Evolutionary conservation across 2,888 invertebrate species (phyloP).

Genomic region (Strigamia crassipes): DNA sequence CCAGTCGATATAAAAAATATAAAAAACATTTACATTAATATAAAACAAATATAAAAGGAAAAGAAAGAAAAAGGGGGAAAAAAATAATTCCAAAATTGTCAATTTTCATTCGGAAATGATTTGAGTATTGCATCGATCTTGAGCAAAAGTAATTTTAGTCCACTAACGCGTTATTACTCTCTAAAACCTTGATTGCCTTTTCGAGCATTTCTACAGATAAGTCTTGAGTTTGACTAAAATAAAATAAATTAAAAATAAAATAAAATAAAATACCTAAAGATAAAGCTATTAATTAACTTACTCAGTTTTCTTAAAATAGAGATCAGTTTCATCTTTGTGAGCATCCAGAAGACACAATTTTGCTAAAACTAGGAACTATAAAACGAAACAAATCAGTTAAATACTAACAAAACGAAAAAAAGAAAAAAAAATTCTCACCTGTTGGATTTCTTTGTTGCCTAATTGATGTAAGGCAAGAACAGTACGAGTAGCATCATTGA

Average conservation of each 20-base stretch:
- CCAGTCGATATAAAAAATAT: neutral
- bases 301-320: slow-evolving; percentile 46
- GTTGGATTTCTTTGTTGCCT: slow-evolving; percentile 47
- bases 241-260: neutral
- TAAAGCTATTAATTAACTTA: slow-evolving; percentile 2
- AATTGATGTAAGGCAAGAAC: slow-evolving; percentile 43
- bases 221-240: slow-evolving; percentile 44
- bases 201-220: slow-evolving; percentile 46
- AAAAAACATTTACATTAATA: neutral
- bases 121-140: slow-evolving; percentile 39
- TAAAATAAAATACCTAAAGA: neutral
- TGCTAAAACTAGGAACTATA: slow-evolving; percentile 46
- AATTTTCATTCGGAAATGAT: neutral
- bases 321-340: slow-evolving; percentile 46
- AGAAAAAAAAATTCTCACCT: slow-evolving; percentile 34
- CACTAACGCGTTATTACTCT: slow-evolving; percentile 8
- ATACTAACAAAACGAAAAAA: neutral
- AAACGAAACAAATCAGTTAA: neutral
- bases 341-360: slow-evolving; percentile 43
- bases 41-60: neutral
- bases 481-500: slow-evolving; percentile 43
- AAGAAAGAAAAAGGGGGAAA: neutral
- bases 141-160: slow-evolving; percentile 6
- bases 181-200: slow-evolving; percentile 45
- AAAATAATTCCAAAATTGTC: neutral